A percentile compares a stretch with the other conserved stretches of the same genome.
These are phyloP conservation scores for Tinea semifulvella DNA, from an alignment of 2,888 invertebrate species.

Conservation along the genomic window DNA sequence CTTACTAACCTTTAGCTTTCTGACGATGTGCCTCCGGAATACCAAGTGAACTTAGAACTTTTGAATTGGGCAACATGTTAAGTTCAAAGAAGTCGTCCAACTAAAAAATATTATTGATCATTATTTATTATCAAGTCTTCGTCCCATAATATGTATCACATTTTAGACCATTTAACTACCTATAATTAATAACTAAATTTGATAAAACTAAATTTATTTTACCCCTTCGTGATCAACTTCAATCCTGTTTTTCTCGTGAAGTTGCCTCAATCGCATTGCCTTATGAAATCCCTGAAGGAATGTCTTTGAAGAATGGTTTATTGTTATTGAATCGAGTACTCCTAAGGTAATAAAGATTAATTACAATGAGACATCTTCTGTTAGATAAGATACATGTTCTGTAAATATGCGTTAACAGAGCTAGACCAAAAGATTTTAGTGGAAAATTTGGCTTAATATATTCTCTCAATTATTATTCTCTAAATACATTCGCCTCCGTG, in stretches of 20 bases:
- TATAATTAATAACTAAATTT: background rate
- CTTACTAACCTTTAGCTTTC: slow-evolving; percentile 33
- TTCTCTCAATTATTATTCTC: too few relatives aligned
- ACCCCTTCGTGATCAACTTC: slow-evolving; percentile 31
- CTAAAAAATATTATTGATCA: slow-evolving; percentile 6
- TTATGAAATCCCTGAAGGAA: slow-evolving; percentile 72
- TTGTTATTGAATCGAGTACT: slow-evolving; percentile 65
- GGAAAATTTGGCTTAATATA: too few relatives aligned
- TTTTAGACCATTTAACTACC: background rate
- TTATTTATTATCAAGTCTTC: too few relatives aligned
- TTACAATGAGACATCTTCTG: background rate
- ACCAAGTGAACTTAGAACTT: slow-evolving; percentile 34
- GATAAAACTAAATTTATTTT: background rate
- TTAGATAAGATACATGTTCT: too few relatives aligned
- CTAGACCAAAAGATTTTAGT: too few relatives aligned
- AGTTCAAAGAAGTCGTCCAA: slow-evolving; percentile 48
- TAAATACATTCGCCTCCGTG: too few relatives aligned
- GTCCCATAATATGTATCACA: too few relatives aligned
- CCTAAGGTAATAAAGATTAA: slow-evolving; percentile 40
- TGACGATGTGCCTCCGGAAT: slow-evolving; percentile 34
- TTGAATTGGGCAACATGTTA: slow-evolving; percentile 46
- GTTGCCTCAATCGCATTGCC: slow-evolving; percentile 55
- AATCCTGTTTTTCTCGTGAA: slow-evolving; percentile 44
- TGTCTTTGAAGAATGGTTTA: slow-evolving; percentile 65
- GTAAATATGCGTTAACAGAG: too few relatives aligned